phyloP scores from a whole-genome alignment of 2,113 vertebrate genomes.

The Cinclus cinclus region DNA sequence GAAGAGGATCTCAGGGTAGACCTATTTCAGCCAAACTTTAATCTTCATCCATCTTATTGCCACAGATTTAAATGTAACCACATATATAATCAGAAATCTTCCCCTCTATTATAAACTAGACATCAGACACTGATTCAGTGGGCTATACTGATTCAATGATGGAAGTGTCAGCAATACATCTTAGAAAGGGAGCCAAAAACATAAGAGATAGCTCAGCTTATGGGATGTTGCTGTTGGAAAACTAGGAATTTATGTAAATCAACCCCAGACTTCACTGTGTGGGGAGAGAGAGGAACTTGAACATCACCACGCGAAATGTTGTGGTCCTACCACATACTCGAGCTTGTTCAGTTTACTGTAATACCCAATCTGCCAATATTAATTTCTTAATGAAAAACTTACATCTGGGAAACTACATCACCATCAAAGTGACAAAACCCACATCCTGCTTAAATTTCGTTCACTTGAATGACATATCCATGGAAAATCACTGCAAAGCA shows the following conservation, averaged over 20 bases:
- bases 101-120: background rate
- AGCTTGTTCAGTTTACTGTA: constrained; percentile 7
- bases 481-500: constrained; percentile 33
- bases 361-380: constrained; percentile 33
- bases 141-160: background rate
- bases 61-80: background rate
- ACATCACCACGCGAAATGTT: background rate
- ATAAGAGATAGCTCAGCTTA: background rate
- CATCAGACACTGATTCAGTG: background rate
- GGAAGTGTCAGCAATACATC: constrained; percentile 10
- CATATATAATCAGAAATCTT: background rate
- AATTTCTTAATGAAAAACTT: constrained; percentile 51
- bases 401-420: background rate
- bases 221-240: constrained; percentile 12
- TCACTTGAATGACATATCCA: constrained; percentile 24
- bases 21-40: background rate
- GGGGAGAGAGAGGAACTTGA: background rate
- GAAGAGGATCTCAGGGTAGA: background rate
- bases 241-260: constrained; percentile 29
- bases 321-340: background rate
- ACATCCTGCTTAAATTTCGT: constrained; percentile 38
- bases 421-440: constrained; percentile 38
- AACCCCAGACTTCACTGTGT: background rate
- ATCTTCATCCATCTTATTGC: background rate
- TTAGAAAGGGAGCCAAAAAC: constrained; percentile 12